Evolutionary conservation across 1,140 invertebrate genomes (phyloP), one percentile per base, ranked within the genome.

Genomic region (Polypedilum pembai): DNA sequence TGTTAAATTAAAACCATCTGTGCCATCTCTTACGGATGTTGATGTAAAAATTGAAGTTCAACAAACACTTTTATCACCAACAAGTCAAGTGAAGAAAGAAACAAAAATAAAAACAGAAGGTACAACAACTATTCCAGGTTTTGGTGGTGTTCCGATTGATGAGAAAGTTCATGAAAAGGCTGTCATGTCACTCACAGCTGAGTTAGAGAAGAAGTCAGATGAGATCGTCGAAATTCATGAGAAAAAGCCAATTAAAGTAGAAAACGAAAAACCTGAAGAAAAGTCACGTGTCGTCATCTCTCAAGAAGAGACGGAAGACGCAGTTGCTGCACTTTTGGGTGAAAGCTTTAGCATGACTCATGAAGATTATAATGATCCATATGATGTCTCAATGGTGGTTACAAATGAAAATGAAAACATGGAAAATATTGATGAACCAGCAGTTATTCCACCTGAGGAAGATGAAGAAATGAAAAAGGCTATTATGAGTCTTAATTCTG

Each of bases 251-350:
- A 18, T 18, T 7, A 69, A 69, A 21, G 18, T 18, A 8, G n/a
- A 78, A 1, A 80, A 84, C 65, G 86, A 87, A 45, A 87, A 88
- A 78, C 78, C 83, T 0, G 90, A 90, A 76, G 91, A 93, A 76
- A 93, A 93, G 78, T 90, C 91, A 0, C 85, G 92, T 65, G 90
- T 92, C 0, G 87, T 92, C 0, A 95, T 95, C 77, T 95, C 93
- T 0, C 93, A 95, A 83, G 93, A 95, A 84, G 93, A 96, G 83
- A 96, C 94, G 0, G 93, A 94, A 79, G 93, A 94, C 82, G 94
- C 94, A 0, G 93, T 96, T 0, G 93, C 93, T 1, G 93, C 93
- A 7, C 81, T 96, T 5, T 80, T 95, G 21, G 91, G 91, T 41
- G 92, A 94, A 81, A 93, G 92, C 75, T 93, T 94, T 80, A 90